These are phyloP conservation scores for Pseudopleuronectes americanus DNA, from an alignment of 2,797 vertebrate genomes.

Conservation along the genomic window DNA sequence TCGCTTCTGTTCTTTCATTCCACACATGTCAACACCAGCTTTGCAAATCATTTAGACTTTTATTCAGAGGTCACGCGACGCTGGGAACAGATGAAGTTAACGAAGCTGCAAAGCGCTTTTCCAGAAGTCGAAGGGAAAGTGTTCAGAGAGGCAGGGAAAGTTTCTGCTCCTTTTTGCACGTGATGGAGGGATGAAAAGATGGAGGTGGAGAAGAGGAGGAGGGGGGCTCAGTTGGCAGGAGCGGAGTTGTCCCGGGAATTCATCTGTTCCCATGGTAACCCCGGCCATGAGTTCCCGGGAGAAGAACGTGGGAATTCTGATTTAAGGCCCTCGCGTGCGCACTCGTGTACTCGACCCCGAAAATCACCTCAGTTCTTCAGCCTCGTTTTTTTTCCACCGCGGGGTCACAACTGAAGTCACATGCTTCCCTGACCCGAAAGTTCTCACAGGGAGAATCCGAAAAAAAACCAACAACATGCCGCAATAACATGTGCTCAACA, in stretches of 20 bases:
- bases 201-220: neutral
- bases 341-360: conserved; percentile 33
- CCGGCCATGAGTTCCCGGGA: conserved; percentile 67
- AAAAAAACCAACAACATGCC: conserved; percentile 7
- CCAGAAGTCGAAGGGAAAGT: conserved; percentile 62
- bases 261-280: conserved; percentile 82
- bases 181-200: conserved; percentile 26
- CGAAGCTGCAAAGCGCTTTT: conserved; percentile 58
- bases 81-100: conserved; percentile 43
- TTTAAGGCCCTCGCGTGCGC: conserved; percentile 57
- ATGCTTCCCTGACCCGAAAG: conserved; percentile 20
- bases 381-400: neutral
- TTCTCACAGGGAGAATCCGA: conserved; percentile 25
- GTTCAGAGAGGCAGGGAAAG: conserved; percentile 50
- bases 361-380: no score
- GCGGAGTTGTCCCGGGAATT: conserved; percentile 75
- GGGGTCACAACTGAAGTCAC: conserved; percentile 20
- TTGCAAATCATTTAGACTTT: neutral
- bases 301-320: conserved; percentile 76
- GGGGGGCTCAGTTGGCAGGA: conserved; percentile 65
- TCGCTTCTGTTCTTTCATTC: neutral
- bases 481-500: conserved; percentile 21
- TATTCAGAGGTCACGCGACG: conserved; percentile 8
- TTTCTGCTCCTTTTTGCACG: conserved; percentile 55
- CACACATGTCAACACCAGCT: conserved; percentile 19